Evolutionary conservation across 2,113 vertebrate species (phyloP).

Genomic region (Sebastes schlegelii): DNA sequence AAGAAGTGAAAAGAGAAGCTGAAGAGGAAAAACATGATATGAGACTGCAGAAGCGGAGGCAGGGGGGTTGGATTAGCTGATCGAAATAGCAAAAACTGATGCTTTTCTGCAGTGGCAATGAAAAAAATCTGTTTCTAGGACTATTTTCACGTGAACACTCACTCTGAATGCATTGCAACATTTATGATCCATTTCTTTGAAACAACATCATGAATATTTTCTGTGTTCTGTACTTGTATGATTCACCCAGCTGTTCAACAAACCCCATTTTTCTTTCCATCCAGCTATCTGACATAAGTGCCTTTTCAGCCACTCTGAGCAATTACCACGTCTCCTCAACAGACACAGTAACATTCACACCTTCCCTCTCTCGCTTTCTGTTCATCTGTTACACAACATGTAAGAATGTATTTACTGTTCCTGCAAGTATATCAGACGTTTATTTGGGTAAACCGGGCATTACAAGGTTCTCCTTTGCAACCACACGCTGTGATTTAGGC

Average conservation of each 20-base stretch:
- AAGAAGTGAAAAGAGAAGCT: neutral
- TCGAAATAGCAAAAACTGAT: neutral
- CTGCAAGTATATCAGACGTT: neutral
- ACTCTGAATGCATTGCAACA: slow-evolving; percentile 22
- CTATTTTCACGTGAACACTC: neutral
- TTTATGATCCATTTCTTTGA: neutral
- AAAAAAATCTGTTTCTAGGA: neutral
- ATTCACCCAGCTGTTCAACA: neutral
- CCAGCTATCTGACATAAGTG: slow-evolving; percentile 47
- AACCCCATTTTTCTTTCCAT: neutral
- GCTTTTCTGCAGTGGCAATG: neutral
- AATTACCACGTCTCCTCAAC: slow-evolving; percentile 6
- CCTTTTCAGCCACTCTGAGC: slow-evolving; percentile 40
- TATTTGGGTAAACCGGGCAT: neutral
- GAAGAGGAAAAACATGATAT: neutral
- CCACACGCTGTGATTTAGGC: neutral
- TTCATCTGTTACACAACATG: neutral
- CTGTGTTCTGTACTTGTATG: neutral
- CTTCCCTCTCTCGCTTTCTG: neutral
- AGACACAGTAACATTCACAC: neutral
- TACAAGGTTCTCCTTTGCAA: neutral
- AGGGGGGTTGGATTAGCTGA: neutral
- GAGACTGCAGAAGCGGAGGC: neutral
- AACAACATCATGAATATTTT: neutral
- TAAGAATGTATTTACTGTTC: slow-evolving; percentile 8